Evolutionary conservation across 1,140 invertebrate genomes (phyloP).

Genomic region (Portunus trituberculatus): DNA sequence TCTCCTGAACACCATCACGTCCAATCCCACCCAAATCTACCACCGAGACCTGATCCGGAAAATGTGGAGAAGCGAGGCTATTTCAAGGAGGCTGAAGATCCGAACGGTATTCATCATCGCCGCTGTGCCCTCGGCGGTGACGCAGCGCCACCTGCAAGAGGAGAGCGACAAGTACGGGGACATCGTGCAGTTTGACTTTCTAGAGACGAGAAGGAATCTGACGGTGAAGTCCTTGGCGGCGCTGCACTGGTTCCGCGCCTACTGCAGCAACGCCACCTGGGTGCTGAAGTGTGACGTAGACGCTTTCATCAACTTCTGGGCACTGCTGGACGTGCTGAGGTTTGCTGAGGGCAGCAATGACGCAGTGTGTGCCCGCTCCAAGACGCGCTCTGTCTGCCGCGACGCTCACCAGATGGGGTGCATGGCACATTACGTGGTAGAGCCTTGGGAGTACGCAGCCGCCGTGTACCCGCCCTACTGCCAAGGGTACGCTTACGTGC

Average conservation of each 20-base stretch:
- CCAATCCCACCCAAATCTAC: slow-evolving; percentile 60
- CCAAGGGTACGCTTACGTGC: slow-evolving; percentile 54
- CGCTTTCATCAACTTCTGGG: slow-evolving; percentile 65
- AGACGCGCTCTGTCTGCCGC: slow-evolving; percentile 54
- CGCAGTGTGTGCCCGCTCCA: slow-evolving; percentile 54
- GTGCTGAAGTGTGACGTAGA: slow-evolving; percentile 64
- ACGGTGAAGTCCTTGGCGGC: slow-evolving; percentile 65
- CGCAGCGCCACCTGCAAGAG: slow-evolving; percentile 56
- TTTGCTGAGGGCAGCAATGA: slow-evolving; percentile 31
- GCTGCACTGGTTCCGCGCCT: slow-evolving; percentile 56
- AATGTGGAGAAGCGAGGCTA: slow-evolving; percentile 53
- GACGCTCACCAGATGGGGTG: slow-evolving; percentile 48
- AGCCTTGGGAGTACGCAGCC: slow-evolving; percentile 27
- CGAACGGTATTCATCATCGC: slow-evolving; percentile 62
- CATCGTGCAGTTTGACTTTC: slow-evolving; percentile 64
- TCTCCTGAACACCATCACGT: slow-evolving; percentile 58
- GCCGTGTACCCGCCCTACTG: slow-evolving; percentile 60
- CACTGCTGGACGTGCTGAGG: slow-evolving; percentile 45
- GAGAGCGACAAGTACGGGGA: slow-evolving; percentile 59
- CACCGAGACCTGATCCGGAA: slow-evolving; percentile 59
- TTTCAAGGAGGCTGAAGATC: slow-evolving; percentile 37
- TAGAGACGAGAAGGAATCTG: slow-evolving; percentile 64
- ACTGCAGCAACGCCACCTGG: slow-evolving; percentile 63
- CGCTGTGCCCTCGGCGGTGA: slow-evolving; percentile 49
- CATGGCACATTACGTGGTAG: slow-evolving; percentile 54